Conservation (phyloP, 2,888 invertebrate species). For the Nudaria mundana region DNA sequence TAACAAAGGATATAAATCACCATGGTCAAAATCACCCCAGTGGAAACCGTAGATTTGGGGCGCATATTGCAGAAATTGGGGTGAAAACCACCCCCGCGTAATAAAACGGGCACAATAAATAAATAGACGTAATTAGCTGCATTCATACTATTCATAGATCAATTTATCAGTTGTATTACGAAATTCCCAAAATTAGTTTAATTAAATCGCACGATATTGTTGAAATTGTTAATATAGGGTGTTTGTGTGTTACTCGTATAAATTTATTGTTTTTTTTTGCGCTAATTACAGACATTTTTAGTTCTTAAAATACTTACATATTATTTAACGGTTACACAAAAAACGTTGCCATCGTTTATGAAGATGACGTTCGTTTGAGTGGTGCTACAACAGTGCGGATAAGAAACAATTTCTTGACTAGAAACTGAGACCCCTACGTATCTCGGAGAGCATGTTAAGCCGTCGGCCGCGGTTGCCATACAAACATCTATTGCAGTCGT, state of each 20-base stretch:
- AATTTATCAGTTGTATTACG: conserved; percentile 61
- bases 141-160: conserved; percentile 58
- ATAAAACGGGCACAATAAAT: conserved; percentile 76
- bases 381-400: no score
- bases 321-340: no score
- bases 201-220: conserved; percentile 34
- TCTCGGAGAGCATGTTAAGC: no score
- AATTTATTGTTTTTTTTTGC: no score
- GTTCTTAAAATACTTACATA: no score
- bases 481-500: no score
- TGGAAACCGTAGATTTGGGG: conserved; percentile 51
- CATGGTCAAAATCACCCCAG: conserved; percentile 46
- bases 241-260: not conserved
- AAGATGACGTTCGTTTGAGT: no score
- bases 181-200: conserved; percentile 47
- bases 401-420: no score
- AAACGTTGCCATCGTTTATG: no score
- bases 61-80: conserved; percentile 58
- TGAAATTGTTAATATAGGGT: not conserved
- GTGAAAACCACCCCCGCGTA: conserved; percentile 46
- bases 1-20: conserved; percentile 55
- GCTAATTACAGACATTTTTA: no score
- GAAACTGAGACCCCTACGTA: no score
- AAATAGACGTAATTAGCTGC: conserved; percentile 71
- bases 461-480: no score